These are phyloP conservation scores for Merops nubicus DNA, from an alignment of 2,113 vertebrate genomes.

Conservation along the genomic window DNA sequence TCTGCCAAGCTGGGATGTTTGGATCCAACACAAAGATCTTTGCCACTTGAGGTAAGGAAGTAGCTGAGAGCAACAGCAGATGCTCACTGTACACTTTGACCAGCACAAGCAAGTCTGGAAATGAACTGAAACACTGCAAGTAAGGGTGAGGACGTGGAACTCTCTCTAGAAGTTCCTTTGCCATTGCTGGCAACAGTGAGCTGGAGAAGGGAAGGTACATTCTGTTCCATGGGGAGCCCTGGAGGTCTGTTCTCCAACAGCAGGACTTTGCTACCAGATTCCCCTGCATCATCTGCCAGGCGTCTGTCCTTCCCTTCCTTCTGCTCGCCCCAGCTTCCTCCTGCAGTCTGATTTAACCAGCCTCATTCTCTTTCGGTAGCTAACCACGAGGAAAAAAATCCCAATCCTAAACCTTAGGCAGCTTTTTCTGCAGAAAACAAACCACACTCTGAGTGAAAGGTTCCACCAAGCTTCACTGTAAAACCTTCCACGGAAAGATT, in stretches of 20 bases:
- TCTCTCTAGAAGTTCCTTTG: not conserved
- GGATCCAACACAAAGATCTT: not conserved
- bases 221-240: not conserved
- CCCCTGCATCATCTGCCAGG: not conserved
- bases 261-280: conserved; percentile 2
- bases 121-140: not conserved
- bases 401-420: not conserved
- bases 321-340: conserved; percentile 4
- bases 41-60: not conserved
- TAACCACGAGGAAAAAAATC: not conserved
- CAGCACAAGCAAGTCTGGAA: not conserved
- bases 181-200: not conserved
- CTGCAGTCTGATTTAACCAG: not conserved
- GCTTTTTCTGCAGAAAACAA: not conserved
- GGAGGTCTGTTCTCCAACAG: conserved; percentile 2
- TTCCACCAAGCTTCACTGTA: not conserved
- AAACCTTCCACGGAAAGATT: not conserved
- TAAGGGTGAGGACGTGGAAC: not conserved
- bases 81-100: not conserved
- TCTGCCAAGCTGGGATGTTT: not conserved
- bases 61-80: not conserved
- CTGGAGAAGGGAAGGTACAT: not conserved
- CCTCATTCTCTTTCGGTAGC: not conserved
- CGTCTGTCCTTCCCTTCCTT: not conserved
- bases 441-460: not conserved